A percentile compares a stretch with the other conserved stretches of the same genome.
phyloP scores from a whole-genome alignment of 2,113 vertebrate genomes.

The Climacteris rufus region DNA sequence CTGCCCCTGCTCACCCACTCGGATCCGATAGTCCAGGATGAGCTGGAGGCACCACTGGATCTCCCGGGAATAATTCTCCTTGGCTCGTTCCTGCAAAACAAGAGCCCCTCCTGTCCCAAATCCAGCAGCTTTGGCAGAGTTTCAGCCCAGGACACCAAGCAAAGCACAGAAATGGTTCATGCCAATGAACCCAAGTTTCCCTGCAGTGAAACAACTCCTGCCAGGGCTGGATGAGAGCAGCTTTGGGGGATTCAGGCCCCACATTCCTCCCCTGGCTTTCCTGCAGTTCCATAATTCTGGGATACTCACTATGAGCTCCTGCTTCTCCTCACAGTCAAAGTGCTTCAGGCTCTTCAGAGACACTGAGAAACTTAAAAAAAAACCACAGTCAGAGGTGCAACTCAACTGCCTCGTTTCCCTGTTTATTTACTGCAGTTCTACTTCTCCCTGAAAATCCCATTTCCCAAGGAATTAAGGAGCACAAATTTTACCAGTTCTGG shows the following conservation, averaged over 20 bases:
- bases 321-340: constrained; percentile 85
- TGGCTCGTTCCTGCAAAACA: constrained; percentile 76
- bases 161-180: rapidly evolving
- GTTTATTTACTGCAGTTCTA: neutral
- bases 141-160: neutral
- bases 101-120: neutral
- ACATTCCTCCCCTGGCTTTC: rapidly evolving
- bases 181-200: rapidly evolving
- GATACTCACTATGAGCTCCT: constrained; percentile 79
- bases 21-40: constrained; percentile 85
- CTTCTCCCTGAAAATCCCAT: neutral
- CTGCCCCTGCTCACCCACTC: constrained; percentile 73
- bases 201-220: neutral
- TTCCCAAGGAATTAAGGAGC: neutral
- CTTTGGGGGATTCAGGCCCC: neutral
- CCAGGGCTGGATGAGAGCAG: rapidly evolving
- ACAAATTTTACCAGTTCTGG: neutral
- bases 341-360: constrained; percentile 82
- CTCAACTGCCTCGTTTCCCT: neutral
- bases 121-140: rapidly evolving
- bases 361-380: constrained; percentile 78
- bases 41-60: constrained; percentile 83
- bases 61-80: constrained; percentile 71
- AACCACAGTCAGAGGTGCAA: neutral
- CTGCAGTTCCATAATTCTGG: rapidly evolving